These are phyloP conservation scores for Isichthys henryi DNA, from an alignment of 2,113 vertebrate genomes.

Conservation along the genomic window DNA sequence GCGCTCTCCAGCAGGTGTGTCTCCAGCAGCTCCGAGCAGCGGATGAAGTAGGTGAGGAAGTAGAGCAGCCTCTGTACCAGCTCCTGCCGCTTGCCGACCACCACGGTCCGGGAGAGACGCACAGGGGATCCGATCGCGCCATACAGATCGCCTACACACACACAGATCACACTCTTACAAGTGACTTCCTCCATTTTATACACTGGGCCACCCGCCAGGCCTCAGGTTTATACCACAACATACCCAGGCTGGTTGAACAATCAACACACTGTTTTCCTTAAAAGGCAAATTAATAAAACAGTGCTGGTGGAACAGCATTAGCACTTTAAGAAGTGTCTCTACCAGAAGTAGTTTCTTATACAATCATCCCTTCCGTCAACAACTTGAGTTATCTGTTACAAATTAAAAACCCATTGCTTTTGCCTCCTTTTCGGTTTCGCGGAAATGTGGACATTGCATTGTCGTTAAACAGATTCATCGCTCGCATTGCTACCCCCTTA, in stretches of 20 bases:
- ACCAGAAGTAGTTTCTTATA: background rate
- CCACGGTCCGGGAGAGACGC: conserved; percentile 82
- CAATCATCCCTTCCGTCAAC: background rate
- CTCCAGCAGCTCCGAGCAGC: conserved; percentile 95
- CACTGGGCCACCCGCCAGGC: background rate
- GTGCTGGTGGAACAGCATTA: background rate
- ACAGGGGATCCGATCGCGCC: conserved; percentile 94
- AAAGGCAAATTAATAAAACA: background rate
- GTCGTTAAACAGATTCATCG: too few species aligned
- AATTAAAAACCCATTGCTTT: background rate
- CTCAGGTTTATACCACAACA: background rate
- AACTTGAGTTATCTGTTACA: background rate
- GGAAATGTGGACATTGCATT: too few species aligned
- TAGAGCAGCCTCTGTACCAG: conserved; percentile 92
- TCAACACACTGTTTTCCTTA: background rate
- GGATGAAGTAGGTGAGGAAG: conserved; percentile 95
- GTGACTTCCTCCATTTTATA: background rate
- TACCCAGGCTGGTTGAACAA: background rate
- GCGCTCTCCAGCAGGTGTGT: conserved; percentile 84
- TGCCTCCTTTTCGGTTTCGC: too few species aligned
- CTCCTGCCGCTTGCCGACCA: conserved; percentile 86
- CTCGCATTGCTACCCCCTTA: too few species aligned
- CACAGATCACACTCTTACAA: conserved; percentile 14
- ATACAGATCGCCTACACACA: conserved; percentile 79
- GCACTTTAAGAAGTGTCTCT: background rate